phyloP scores from a whole-genome alignment of 2,888 invertebrate genomes.

The Mimumesa dahlbomi region DNA sequence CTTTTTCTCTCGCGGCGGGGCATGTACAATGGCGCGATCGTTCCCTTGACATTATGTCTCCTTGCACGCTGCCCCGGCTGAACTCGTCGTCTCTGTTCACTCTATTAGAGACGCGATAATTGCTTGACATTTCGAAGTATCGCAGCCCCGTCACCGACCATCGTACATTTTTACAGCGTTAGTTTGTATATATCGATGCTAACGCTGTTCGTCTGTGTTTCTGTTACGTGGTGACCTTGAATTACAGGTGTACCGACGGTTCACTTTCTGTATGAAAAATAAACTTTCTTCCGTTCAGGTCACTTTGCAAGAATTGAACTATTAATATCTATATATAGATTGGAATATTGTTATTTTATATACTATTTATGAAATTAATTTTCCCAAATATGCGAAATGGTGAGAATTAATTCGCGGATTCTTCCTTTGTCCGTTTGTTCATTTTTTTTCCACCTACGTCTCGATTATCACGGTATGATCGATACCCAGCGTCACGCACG shows the following conservation, averaged over 20 bases:
- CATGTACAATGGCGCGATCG: constrained; percentile 33
- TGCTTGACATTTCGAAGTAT: constrained; percentile 62
- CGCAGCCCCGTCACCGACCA: constrained; percentile 52
- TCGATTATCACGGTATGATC: constrained; percentile 67
- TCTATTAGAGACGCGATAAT: constrained; percentile 57
- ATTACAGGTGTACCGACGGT: too few species aligned
- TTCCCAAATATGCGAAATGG: too few species aligned
- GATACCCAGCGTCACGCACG: constrained; percentile 74
- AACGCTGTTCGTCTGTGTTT: too few species aligned
- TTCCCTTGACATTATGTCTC: constrained; percentile 67
- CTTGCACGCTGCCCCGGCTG: constrained; percentile 31
- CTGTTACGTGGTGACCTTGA: neutral
- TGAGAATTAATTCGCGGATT: too few species aligned
- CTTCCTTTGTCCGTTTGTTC: too few species aligned
- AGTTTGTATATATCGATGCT: constrained; percentile 51
- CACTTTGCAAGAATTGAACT: too few species aligned
- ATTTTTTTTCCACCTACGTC: too few species aligned
- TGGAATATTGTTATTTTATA: too few species aligned
- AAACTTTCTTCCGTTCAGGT: too few species aligned
- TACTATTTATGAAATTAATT: too few species aligned
- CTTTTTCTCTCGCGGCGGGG: constrained; percentile 38
- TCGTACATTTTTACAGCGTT: constrained; percentile 49
- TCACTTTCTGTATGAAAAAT: too few species aligned
- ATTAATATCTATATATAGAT: too few species aligned
- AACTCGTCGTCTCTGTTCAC: constrained; percentile 36